Evolutionary conservation across 1,140 invertebrate genomes (phyloP).

Genomic region (Brachionus manjavacas): DNA sequence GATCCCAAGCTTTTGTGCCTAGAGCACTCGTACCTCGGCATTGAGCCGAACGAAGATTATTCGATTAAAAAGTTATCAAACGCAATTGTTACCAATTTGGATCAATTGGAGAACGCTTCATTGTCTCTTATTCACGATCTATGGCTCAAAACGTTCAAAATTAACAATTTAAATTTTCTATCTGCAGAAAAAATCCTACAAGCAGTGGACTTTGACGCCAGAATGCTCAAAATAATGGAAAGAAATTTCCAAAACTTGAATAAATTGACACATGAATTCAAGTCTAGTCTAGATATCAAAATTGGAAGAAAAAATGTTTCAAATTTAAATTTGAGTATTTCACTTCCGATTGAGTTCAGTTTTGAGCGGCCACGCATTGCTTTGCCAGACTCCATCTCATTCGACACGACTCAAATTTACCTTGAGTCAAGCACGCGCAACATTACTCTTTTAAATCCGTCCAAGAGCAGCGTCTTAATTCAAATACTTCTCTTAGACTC

Average conservation of each 20-base stretch:
- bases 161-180: constrained; percentile 11
- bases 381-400: not conserved
- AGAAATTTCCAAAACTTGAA: not conserved
- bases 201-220: constrained; percentile 10
- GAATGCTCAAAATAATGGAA: not conserved
- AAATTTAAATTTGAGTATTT: not conserved
- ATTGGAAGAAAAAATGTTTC: not conserved
- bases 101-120: not conserved
- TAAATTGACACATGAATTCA: not conserved
- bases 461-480: not conserved
- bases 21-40: not conserved
- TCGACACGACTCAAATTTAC: not conserved
- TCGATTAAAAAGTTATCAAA: not conserved
- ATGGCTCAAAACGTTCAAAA: constrained; percentile 33
- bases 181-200: not conserved
- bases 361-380: not conserved
- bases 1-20: not conserved
- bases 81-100: not conserved
- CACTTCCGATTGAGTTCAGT: not conserved
- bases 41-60: not conserved
- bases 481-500: constrained; percentile 16
- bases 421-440: not conserved
- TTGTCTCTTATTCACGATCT: not conserved
- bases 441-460: constrained; percentile 12
- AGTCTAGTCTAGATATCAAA: not conserved